Percentiles rank a stretch among this genome's conserved stretches.
Conservation (phyloP, 2,797 vertebrate species). For the Botia kubotai region DNA sequence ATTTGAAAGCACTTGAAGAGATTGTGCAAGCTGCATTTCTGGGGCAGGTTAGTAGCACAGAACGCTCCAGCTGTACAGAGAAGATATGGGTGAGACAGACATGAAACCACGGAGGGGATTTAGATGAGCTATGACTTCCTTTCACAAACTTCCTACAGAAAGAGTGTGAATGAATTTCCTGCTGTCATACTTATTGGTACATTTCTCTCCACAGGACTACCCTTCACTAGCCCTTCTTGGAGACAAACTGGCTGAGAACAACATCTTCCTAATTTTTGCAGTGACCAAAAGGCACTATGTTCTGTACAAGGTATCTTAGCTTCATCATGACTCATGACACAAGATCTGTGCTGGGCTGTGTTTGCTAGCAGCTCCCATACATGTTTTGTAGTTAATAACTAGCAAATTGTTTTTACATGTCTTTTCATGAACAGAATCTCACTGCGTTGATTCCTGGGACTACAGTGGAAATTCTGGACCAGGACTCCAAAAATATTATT, state of each 20-base stretch:
- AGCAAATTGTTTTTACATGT: background rate
- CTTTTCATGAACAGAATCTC: slow-evolving; percentile 81
- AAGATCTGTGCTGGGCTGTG: background rate
- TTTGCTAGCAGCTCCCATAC: background rate
- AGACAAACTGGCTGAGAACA: slow-evolving; percentile 95
- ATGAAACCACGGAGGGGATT: slow-evolving; percentile 55
- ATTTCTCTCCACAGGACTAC: slow-evolving; percentile 83
- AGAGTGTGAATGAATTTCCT: slow-evolving; percentile 32
- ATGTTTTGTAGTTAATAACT: background rate
- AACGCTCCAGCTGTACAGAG: slow-evolving; percentile 7
- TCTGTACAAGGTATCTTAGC: slow-evolving; percentile 89
- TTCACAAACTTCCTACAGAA: slow-evolving; percentile 42
- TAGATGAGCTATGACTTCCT: slow-evolving; percentile 52
- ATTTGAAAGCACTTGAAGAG: background rate
- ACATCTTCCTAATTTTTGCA: slow-evolving; percentile 96
- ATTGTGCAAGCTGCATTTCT: background rate
- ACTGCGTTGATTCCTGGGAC: slow-evolving; percentile 95
- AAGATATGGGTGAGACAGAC: slow-evolving; percentile 47
- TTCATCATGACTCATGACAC: background rate
- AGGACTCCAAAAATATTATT: slow-evolving; percentile 97
- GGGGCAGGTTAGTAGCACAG: background rate
- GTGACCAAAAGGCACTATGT: slow-evolving; percentile 91
- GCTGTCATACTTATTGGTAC: slow-evolving; percentile 21
- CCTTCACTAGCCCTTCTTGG: slow-evolving; percentile 95
- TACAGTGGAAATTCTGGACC: slow-evolving; percentile 93